Percentiles rank a stretch among this genome's conserved stretches.
Evolutionary conservation across 1,140 invertebrate genomes (phyloP).

Genomic region (Manduca sexta): DNA sequence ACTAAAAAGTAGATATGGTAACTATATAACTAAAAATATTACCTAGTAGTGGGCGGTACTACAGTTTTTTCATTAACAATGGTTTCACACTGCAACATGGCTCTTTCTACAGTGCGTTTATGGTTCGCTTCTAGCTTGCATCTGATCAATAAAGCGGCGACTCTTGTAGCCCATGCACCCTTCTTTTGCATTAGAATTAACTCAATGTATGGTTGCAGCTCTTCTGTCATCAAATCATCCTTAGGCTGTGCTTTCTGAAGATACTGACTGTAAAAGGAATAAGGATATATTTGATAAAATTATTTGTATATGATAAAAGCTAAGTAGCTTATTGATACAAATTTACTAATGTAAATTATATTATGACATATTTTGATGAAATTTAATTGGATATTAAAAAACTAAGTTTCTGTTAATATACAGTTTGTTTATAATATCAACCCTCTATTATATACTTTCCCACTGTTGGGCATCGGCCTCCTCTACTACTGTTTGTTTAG

Average conservation of each 20-base stretch:
- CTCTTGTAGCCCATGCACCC: slow-evolving; percentile 83
- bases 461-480: no score
- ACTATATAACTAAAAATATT: no score
- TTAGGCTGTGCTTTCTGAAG: slow-evolving; percentile 82
- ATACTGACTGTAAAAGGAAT: slow-evolving; percentile 69
- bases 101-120: slow-evolving; percentile 87
- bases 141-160: slow-evolving; percentile 80
- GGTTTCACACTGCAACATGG: slow-evolving; percentile 90
- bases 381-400: no score
- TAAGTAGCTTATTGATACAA: no score
- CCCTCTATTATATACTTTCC: no score
- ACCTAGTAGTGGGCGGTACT: slow-evolving; percentile 40
- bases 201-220: slow-evolving; percentile 85
- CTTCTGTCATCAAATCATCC: slow-evolving; percentile 85
- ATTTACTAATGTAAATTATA: no score
- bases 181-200: slow-evolving; percentile 76
- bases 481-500: not conserved
- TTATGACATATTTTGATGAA: no score
- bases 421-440: no score
- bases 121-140: slow-evolving; percentile 84
- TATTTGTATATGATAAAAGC: not conserved
- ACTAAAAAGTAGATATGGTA: no score
- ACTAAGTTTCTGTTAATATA: no score
- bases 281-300: not conserved
- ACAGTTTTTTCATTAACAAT: slow-evolving; percentile 76